phyloP scores from a whole-genome alignment of 2,888 invertebrate genomes.

The Sclerodermus sp. region DNA sequence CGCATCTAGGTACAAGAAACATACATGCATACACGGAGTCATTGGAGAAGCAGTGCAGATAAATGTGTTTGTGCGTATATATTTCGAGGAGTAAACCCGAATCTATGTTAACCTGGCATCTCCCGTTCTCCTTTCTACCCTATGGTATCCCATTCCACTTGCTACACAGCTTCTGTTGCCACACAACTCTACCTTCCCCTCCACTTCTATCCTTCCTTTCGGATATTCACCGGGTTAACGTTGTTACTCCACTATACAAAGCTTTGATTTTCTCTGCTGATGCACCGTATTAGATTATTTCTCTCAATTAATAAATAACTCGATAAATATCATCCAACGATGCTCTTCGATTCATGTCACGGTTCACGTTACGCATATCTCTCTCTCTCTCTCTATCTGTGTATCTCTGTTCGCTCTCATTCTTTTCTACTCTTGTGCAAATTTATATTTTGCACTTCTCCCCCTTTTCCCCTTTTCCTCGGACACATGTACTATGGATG shows the following conservation, averaged over 20 bases:
- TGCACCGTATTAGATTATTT: conserved; percentile 37
- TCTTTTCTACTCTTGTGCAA: too few relatives aligned
- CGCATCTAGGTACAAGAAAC: too few relatives aligned
- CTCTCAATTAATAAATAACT: conserved; percentile 42
- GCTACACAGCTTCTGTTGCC: neutral
- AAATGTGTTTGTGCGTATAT: too few relatives aligned
- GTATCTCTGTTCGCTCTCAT: too few relatives aligned
- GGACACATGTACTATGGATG: too few relatives aligned
- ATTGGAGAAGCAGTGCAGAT: too few relatives aligned
- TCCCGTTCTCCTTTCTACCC: neutral
- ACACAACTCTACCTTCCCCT: neutral
- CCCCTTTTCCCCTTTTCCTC: too few relatives aligned
- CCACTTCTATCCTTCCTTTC: conserved; percentile 3
- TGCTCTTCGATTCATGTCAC: too few relatives aligned
- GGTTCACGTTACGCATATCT: too few relatives aligned
- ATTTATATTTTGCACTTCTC: too few relatives aligned
- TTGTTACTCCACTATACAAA: conserved; percentile 34
- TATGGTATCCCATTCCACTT: neutral
- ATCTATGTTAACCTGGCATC: conserved; percentile 1
- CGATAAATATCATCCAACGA: conserved; percentile 33
- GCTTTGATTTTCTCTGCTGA: conserved; percentile 41
- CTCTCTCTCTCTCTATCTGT: too few relatives aligned
- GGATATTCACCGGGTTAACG: conserved; percentile 18
- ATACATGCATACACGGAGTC: too few relatives aligned
- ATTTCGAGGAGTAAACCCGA: neutral